A percentile compares a stretch with the other conserved stretches of the same genome.
phyloP scores from a whole-genome alignment of 2,888 invertebrate species.

The Ophion slaviceki region DNA sequence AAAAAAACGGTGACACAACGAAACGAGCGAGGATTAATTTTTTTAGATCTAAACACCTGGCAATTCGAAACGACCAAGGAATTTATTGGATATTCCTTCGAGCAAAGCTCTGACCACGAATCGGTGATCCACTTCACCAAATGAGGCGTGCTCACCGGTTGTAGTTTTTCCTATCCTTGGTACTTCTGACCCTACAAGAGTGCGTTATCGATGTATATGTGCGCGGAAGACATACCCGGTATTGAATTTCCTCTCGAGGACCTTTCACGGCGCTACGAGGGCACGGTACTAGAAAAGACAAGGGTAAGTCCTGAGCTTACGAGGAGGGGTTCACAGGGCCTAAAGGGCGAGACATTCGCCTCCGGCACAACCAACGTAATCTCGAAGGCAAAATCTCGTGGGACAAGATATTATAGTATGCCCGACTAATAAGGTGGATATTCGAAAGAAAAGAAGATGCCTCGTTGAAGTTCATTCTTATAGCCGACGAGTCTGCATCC shows the following conservation, averaged over 20 bases:
- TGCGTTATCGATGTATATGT: constrained; percentile 13
- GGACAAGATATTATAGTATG: constrained; percentile 74
- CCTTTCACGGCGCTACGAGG: constrained; percentile 38
- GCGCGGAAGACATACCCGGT: constrained; percentile 14
- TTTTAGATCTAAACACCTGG: background rate
- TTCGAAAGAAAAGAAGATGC: constrained; percentile 68
- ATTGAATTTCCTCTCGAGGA: constrained; percentile 58
- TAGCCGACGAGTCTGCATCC: constrained; percentile 19
- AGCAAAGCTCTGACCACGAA: background rate
- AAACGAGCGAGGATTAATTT: background rate
- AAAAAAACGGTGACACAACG: background rate
- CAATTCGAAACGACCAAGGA: background rate
- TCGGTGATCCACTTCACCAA: background rate
- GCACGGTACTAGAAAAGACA: constrained; percentile 26
- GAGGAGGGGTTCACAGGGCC: constrained; percentile 47
- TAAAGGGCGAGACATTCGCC: constrained; percentile 47
- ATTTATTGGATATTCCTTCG: constrained; percentile 5
- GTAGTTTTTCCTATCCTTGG: constrained; percentile 16
- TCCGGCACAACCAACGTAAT: constrained; percentile 69
- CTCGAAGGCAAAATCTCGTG: constrained; percentile 72
- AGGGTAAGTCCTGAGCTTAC: constrained; percentile 57
- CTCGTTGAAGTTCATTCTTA: constrained; percentile 36
- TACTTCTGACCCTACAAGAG: background rate
- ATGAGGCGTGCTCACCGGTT: background rate
- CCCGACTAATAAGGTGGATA: constrained; percentile 77